phyloP scores from a whole-genome alignment of 2,797 vertebrate genomes.

The Sorex maritimensis region DNA sequence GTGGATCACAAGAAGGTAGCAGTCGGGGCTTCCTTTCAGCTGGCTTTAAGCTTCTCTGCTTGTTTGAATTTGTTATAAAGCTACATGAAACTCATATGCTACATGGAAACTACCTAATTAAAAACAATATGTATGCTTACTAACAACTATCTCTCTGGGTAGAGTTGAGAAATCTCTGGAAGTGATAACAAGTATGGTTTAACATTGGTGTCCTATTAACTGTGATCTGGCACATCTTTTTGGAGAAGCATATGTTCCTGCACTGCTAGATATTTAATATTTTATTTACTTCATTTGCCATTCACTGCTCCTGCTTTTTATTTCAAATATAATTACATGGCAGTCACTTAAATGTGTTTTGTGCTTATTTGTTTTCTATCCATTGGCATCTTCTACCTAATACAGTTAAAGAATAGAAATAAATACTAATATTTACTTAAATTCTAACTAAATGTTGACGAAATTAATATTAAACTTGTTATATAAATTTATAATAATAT shows the following conservation, averaged over 20 bases:
- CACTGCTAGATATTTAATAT: constrained; percentile 46
- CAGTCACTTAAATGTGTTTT: neutral
- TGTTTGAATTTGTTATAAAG: constrained; percentile 10
- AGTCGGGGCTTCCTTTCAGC: neutral
- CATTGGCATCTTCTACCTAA: constrained; percentile 52
- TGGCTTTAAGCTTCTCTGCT: neutral
- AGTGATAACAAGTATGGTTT: neutral
- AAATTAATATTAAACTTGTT: neutral
- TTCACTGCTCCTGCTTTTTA: constrained; percentile 5
- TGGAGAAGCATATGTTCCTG: constrained; percentile 18
- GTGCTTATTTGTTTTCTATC: constrained; percentile 12
- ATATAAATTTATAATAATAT: constrained; percentile 2
- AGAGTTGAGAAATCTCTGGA: neutral
- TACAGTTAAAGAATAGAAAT: constrained; percentile 9
- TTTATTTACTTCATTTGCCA: neutral
- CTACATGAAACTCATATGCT: neutral
- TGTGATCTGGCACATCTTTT: neutral
- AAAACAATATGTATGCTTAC: neutral
- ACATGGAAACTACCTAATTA: neutral
- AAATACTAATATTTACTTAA: too few species aligned
- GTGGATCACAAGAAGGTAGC: neutral
- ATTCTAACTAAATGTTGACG: too few species aligned
- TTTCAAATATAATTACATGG: constrained; percentile 47
- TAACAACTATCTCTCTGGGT: neutral
- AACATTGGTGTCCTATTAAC: neutral